phyloP scores from a whole-genome alignment of 2,888 invertebrate genomes.

The Thecophora atra region DNA sequence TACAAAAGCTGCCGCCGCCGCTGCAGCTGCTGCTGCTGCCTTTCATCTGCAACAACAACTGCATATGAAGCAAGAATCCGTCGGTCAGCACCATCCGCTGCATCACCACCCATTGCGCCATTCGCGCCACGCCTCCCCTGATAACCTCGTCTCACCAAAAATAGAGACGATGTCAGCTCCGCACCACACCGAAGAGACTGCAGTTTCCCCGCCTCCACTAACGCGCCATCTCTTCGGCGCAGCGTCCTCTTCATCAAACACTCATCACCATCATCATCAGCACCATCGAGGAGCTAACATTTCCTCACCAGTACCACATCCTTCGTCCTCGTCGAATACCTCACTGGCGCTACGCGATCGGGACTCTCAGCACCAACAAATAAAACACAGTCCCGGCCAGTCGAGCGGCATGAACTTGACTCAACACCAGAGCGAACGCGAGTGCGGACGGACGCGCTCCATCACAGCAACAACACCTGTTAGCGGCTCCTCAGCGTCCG shows the following conservation, averaged over 20 bases:
- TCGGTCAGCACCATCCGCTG: constrained; percentile 53
- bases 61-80: constrained; percentile 60
- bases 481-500: not conserved
- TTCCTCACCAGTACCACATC: constrained; percentile 42
- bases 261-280: constrained; percentile 14
- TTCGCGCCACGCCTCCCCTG: constrained; percentile 46
- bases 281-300: constrained; percentile 17
- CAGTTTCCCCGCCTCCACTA: constrained; percentile 39
- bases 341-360: constrained; percentile 42
- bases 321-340: constrained; percentile 42
- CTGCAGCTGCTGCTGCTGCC: constrained; percentile 56
- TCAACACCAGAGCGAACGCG: constrained; percentile 44
- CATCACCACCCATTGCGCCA: constrained; percentile 50
- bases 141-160: constrained; percentile 43
- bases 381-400: constrained; percentile 55
- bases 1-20: constrained; percentile 51
- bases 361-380: constrained; percentile 31
- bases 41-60: constrained; percentile 60
- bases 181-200: constrained; percentile 48
- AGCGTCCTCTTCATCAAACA: constrained; percentile 7
- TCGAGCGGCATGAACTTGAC: constrained; percentile 53
- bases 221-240: constrained; percentile 43
- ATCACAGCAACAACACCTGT: constrained; percentile 41
- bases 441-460: constrained; percentile 43
- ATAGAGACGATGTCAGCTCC: constrained; percentile 33